These are phyloP conservation scores for Gymnarchus niloticus DNA, from an alignment of 2,113 vertebrate genomes.

Conservation along the genomic window DNA sequence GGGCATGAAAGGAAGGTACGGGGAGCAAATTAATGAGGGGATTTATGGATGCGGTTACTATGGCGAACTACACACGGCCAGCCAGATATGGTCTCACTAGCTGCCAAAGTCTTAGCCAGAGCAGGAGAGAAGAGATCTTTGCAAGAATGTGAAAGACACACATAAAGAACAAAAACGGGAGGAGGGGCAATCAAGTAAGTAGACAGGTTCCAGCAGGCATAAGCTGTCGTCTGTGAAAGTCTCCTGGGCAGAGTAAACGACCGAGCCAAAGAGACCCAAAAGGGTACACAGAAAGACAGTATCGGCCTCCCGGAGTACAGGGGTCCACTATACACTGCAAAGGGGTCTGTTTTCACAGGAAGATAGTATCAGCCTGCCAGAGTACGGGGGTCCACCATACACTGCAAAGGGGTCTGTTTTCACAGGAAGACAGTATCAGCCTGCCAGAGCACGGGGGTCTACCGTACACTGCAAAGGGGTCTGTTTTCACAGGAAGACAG, in stretches of 20 bases:
- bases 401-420: too few species aligned
- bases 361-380: too few species aligned
- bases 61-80: conserved; percentile 25
- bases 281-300: too few species aligned
- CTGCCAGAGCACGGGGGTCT: too few species aligned
- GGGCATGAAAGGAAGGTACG: conserved; percentile 20
- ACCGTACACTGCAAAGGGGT: too few species aligned
- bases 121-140: conserved; percentile 1
- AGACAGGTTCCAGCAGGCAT: conserved; percentile 17
- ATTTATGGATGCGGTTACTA: conserved; percentile 35
- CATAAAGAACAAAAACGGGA: conserved; percentile 4
- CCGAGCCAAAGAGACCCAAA: conserved; percentile 6
- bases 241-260: neutral
- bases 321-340: too few species aligned
- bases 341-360: too few species aligned
- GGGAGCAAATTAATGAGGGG: conserved; percentile 15
- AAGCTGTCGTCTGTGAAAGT: neutral
- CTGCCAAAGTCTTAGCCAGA: conserved; percentile 19
- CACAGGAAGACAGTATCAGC: too few species aligned
- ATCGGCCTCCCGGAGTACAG: too few species aligned
- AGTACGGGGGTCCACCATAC: too few species aligned
- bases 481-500: too few species aligned
- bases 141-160: neutral
- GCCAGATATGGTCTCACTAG: conserved; percentile 28
- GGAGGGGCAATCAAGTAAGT: conserved; percentile 21